phyloP scores from a whole-genome alignment of 2,888 invertebrate species.

The Nematopogon swammerdamellus region DNA sequence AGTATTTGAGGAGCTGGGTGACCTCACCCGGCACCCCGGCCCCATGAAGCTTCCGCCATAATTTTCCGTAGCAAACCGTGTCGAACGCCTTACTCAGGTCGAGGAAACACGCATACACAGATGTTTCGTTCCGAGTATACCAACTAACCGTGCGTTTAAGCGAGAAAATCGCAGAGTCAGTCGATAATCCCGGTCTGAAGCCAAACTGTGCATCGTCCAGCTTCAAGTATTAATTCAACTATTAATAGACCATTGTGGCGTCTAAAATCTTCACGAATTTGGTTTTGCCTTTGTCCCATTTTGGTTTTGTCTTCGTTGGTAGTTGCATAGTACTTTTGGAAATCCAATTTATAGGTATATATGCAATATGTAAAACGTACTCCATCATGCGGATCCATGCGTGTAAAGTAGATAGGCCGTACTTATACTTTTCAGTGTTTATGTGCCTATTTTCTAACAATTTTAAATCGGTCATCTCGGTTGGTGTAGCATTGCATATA shows the following conservation, averaged over 20 bases:
- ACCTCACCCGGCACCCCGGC: too few relatives aligned
- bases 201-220: too few relatives aligned
- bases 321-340: not conserved
- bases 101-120: too few relatives aligned
- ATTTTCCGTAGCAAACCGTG: too few relatives aligned
- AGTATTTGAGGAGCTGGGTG: too few relatives aligned
- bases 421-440: not conserved
- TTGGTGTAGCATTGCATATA: not conserved
- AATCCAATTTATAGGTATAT: not conserved
- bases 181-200: too few relatives aligned
- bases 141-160: too few relatives aligned
- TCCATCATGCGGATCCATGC: not conserved
- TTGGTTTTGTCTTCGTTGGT: not conserved
- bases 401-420: not conserved
- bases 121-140: too few relatives aligned
- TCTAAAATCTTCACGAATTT: not conserved
- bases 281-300: not conserved
- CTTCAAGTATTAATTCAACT: too few relatives aligned
- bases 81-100: too few relatives aligned
- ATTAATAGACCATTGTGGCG: not conserved
- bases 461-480: not conserved
- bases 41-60: too few relatives aligned
- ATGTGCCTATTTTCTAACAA: not conserved
- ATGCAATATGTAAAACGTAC: not conserved
- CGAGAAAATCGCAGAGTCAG: too few relatives aligned